These are phyloP conservation scores for Cephonodes hylas DNA, from an alignment of 2,888 invertebrate genomes.

Conservation along the genomic window DNA sequence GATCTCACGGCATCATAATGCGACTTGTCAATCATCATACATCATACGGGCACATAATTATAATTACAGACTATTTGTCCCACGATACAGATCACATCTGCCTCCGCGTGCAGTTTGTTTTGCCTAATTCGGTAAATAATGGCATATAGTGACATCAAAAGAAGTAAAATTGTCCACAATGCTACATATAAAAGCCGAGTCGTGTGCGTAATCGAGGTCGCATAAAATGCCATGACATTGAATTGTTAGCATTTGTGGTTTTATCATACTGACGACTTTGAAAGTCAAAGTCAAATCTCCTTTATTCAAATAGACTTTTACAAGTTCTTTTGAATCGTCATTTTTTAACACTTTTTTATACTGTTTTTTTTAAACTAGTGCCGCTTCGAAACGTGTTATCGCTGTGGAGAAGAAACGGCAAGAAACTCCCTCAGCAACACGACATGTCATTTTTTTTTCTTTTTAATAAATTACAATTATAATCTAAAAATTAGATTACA, in stretches of 20 bases:
- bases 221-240: conserved; percentile 61
- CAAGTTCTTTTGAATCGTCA: too few relatives aligned
- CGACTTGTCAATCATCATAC: not conserved
- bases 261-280: conserved; percentile 5
- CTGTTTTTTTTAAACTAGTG: too few relatives aligned
- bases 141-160: conserved; percentile 10
- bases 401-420: too few relatives aligned
- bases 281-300: too few relatives aligned
- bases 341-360: too few relatives aligned
- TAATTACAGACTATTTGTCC: not conserved
- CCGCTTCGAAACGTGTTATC: too few relatives aligned
- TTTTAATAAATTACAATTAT: too few relatives aligned
- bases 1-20: not conserved
- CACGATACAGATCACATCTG: not conserved
- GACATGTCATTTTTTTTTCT: too few relatives aligned
- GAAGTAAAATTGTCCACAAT: conserved; percentile 22
- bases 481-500: too few relatives aligned
- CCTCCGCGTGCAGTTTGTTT: not conserved
- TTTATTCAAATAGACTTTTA: too few relatives aligned
- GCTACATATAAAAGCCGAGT: conserved; percentile 26
- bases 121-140: not conserved
- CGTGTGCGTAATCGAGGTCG: conserved; percentile 48
- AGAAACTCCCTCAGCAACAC: too few relatives aligned
- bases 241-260: conserved; percentile 39
- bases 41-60: not conserved